These are phyloP conservation scores for Lasioglossum marginatum DNA, from an alignment of 2,888 invertebrate genomes.

Conservation along the genomic window DNA sequence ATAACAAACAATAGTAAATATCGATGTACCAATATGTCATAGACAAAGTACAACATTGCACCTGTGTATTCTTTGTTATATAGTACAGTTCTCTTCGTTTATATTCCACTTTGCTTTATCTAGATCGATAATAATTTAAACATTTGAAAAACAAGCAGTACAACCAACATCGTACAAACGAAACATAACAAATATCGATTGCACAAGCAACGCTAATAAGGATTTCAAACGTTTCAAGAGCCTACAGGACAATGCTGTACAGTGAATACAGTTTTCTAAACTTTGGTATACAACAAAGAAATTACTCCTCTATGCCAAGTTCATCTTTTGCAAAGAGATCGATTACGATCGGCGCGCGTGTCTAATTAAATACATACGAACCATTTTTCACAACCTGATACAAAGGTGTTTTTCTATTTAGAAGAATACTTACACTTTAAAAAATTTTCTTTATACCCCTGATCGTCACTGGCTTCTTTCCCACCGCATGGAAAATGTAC, in stretches of 20 bases:
- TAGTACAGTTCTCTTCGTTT: not conserved
- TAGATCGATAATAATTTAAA: not conserved
- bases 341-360: constrained; percentile 23
- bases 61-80: constrained; percentile 16
- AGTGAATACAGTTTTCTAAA: constrained; percentile 64
- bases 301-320: constrained; percentile 67
- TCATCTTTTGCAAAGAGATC: constrained; percentile 38
- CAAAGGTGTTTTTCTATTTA: constrained; percentile 38
- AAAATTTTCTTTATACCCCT: constrained; percentile 31
- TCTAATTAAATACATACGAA: constrained; percentile 44
- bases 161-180: not conserved
- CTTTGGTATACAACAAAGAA: constrained; percentile 71
- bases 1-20: constrained; percentile 64
- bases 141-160: not conserved
- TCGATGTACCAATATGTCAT: constrained; percentile 56
- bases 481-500: constrained; percentile 43
- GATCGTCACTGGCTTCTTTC: constrained; percentile 23
- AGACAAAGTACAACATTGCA: constrained; percentile 67
- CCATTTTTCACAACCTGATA: constrained; percentile 55
- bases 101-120: not conserved
- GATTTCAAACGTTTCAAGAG: not conserved
- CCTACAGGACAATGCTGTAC: constrained; percentile 59
- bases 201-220: not conserved
- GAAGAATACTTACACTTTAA: constrained; percentile 35
- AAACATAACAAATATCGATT: not conserved